These are phyloP conservation scores for Thamnaconus septentrionalis DNA, from an alignment of 2,113 vertebrate species.

Conservation along the genomic window DNA sequence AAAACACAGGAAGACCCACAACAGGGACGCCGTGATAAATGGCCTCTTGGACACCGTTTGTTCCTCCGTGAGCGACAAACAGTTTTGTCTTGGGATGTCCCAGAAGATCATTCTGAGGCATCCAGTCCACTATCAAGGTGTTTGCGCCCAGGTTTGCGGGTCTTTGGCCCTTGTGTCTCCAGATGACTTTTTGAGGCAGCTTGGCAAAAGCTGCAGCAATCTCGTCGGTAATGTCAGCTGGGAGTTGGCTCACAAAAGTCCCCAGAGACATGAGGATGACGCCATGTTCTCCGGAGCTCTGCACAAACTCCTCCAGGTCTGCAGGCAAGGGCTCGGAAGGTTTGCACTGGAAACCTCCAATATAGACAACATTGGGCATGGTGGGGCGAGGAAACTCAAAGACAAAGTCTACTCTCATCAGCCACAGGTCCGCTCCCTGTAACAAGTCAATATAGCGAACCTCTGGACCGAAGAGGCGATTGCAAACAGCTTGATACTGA, in stretches of 20 bases:
- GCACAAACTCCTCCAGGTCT: slow-evolving; percentile 71
- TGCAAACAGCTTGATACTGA: slow-evolving; percentile 51
- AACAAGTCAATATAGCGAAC: slow-evolving; percentile 62
- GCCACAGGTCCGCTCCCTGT: slow-evolving; percentile 72
- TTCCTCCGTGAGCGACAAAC: slow-evolving; percentile 73
- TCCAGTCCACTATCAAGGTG: slow-evolving; percentile 71
- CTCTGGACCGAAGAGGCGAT: slow-evolving; percentile 65
- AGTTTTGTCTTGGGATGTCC: slow-evolving; percentile 66
- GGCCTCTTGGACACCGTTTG: slow-evolving; percentile 69
- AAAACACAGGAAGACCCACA: slow-evolving; percentile 61
- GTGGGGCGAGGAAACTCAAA: slow-evolving; percentile 78
- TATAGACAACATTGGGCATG: slow-evolving; percentile 76
- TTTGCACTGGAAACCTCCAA: slow-evolving; percentile 76
- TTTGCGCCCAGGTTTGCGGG: slow-evolving; percentile 69
- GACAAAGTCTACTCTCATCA: slow-evolving; percentile 78
- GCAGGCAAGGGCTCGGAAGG: slow-evolving; percentile 59
- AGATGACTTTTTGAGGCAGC: slow-evolving; percentile 76
- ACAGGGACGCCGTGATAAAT: slow-evolving; percentile 72
- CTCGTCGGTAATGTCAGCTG: slow-evolving; percentile 51
- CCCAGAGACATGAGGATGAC: slow-evolving; percentile 77
- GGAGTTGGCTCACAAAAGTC: slow-evolving; percentile 67
- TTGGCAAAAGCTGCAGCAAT: slow-evolving; percentile 70
- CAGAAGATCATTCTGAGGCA: slow-evolving; percentile 76
- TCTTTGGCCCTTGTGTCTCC: slow-evolving; percentile 59
- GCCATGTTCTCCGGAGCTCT: slow-evolving; percentile 73